These are phyloP conservation scores for Gobiocypris rarus DNA, from an alignment of 2,113 vertebrate species.

Conservation along the genomic window DNA sequence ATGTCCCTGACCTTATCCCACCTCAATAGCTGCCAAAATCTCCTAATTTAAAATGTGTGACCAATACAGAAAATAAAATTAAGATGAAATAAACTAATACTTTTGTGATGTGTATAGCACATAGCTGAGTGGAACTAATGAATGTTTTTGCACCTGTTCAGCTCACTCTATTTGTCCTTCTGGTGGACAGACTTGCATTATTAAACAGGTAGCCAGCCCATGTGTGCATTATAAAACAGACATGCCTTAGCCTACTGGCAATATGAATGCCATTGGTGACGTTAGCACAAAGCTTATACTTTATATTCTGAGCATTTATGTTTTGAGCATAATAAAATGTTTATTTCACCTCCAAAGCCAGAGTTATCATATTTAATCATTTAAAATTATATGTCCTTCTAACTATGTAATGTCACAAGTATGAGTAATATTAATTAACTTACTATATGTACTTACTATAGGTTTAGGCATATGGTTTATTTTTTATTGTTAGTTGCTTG, in stretches of 20 bases:
- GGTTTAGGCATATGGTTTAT: too few species aligned
- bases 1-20: too few species aligned
- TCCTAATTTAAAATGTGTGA: too few species aligned
- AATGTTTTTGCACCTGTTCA: slow-evolving; percentile 15
- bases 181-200: slow-evolving; percentile 12
- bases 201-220: background rate
- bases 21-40: too few species aligned
- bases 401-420: background rate
- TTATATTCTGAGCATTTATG: background rate
- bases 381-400: background rate
- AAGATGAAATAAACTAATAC: background rate
- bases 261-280: background rate
- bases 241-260: background rate
- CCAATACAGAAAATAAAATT: background rate
- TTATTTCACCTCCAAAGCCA: background rate
- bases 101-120: background rate
- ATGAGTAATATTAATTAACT: background rate
- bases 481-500: background rate
- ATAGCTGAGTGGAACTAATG: background rate
- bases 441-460: background rate
- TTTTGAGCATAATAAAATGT: background rate
- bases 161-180: slow-evolving; percentile 5
- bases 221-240: background rate
- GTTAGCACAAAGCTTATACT: background rate
- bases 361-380: background rate